Conservation (phyloP, 2,797 vertebrate genomes). For the Lagorchestes hirsutus region DNA sequence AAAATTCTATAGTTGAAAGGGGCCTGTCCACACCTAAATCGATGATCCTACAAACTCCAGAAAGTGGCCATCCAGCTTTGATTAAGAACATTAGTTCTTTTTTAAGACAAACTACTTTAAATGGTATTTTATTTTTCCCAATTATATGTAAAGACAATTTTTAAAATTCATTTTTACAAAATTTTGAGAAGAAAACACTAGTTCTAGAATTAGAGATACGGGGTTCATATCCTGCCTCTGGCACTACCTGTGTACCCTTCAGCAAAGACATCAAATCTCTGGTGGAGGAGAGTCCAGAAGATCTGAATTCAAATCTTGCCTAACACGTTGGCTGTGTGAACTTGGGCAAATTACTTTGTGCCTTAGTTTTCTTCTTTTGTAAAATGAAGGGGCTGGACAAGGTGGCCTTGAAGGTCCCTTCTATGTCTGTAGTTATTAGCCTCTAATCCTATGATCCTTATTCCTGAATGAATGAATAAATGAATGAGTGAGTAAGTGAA, state of each 20-base stretch:
- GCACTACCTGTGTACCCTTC: neutral
- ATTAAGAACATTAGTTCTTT: neutral
- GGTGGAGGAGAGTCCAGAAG: neutral
- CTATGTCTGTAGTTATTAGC: neutral
- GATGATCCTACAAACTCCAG: neutral
- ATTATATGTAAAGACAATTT: neutral
- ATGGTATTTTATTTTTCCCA: neutral
- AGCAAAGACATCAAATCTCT: neutral
- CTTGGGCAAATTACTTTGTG: neutral
- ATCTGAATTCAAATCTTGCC: neutral
- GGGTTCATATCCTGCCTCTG: neutral
- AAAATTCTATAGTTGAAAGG: neutral
- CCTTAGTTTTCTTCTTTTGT: neutral
- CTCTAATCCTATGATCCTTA: neutral
- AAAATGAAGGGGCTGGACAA: neutral
- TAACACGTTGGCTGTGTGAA: neutral
- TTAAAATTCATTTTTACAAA: neutral
- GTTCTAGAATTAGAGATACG: neutral
- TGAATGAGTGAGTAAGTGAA: no score
- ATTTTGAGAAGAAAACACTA: neutral
- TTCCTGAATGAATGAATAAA: neutral
- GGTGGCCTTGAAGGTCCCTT: neutral
- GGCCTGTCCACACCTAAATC: neutral
- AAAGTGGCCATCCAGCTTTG: neutral
- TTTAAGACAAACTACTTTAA: neutral